Evolutionary conservation across 2,888 invertebrate species (phyloP), one percentile per base, ranked within the genome.

Genomic region (Eretmocerus hayati): DNA sequence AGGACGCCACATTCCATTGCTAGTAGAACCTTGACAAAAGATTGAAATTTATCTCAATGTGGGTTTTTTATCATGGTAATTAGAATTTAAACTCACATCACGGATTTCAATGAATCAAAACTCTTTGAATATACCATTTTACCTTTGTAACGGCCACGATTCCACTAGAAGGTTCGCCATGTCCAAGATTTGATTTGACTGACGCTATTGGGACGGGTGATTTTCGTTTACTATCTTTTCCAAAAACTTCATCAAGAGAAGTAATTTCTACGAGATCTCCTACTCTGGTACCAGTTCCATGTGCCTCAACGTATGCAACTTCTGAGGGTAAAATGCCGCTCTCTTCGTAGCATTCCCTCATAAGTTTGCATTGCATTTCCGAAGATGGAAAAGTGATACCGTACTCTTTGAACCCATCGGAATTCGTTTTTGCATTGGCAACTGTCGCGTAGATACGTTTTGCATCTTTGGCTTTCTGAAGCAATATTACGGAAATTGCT

Each of bases 161-260:
- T 8, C 90, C 87, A 2, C 87, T 86, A 2, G 83, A 81, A 1
- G 92, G 86, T 67, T 95, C 95, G 1, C 88, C 81, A 71, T 95
- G 95, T 0, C 95, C 95, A 69, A 93, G 80, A 72, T 93, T 95
- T 0, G 92, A 91, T 68, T 95, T 95, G 38, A 92, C 83, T 0
- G 93, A 90, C 2, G 94, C 94, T 49, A 95, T 86, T 39, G 81
- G 72, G 1, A 93, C 76, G 0, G 92, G 85, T 1, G 79, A 82
- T 0, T 79, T 79, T 4, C 90, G 77, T 20, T 81, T 81, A 0
- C 32, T 32, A 2, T 41, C 3, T 6, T 78, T 77, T 64, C 87
- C 86, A 67, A 90, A 83, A 39, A 87, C 79, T 59, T 84, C 83
- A 49, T 86, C 84, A 44, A 94, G 81, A 0, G 89, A 85, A 57